Evolutionary conservation across 2,113 vertebrate species (phyloP), one percentile per base, ranked within the genome.

Genomic region (Aepyceros melampus): DNA sequence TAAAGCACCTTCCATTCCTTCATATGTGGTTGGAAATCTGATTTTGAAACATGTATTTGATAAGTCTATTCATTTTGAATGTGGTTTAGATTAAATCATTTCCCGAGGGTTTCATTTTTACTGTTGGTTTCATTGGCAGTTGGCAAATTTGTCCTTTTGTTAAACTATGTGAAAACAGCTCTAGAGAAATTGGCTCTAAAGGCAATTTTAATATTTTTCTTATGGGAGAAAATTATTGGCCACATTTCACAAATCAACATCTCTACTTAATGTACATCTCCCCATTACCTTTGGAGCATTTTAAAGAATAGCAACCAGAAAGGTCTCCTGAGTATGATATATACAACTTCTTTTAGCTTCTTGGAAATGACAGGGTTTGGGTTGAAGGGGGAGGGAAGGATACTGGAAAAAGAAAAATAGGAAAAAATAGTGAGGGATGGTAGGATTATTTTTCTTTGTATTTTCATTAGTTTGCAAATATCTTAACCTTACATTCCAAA

Each of bases 71-170:
- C 33, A 87, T 93, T 89, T 94, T 67, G 15, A 95, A 79, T 60
- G 31, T 79, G 16, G 5, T 83, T 97, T 93, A 97, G 45, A 94
- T 85, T 91, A 92, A 92, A 64, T 89, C 3, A 92, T 96, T 96
- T 58, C 82, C 36, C 25, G 13, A 88, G 49, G 43, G 8, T 31
- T 90, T 95, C 31, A 49, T 81, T 96, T 96, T 92, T 94, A 94
- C 40, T 91, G 19, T 60, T 84, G 21, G 9, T 86, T 97, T 83
- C 51, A 86, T 60, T 97, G 88, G 56, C 56, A 96, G 29, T 85
- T 95, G 92, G 67, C 62, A 93, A 94, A 95, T 71, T 76, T 89
- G 47, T 87, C 51, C 67, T 95, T 86, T 40, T 45, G 21, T 89
- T 95, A 95, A 94, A 43, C 36, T 62, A 83, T 58, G 36, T 93